Base-by-base conservation (phyloP, 2,797 vertebrate genomes). In the Austrolebias charrua region DNA sequence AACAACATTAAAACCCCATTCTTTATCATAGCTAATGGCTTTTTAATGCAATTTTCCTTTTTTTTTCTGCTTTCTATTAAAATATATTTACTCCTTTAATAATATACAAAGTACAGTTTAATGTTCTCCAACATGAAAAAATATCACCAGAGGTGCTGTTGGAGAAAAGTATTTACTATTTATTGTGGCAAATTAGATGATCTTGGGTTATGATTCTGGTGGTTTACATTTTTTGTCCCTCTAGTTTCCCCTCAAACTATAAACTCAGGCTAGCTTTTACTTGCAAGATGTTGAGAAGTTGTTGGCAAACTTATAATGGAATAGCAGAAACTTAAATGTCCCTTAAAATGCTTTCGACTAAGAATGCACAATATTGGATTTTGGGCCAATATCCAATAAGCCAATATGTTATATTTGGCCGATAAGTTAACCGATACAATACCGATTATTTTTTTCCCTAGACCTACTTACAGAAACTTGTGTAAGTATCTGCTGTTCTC, bases 21-120 rank as follows among this genome's bases (percentile, higher is more conserved):
- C 60, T 79, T 69, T 65, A 18, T 63, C 31, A 64, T 38, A 43
- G 33, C 61, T 76, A 74, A 82, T 83, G 73, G 9, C 28, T 78
- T 81, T 75, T 82, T 72, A 75, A 83, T 82, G 40, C 10, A 5
- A 52, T 61, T 58, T 77, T 53, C 35, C 16, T 14, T 14, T 9
- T 43, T 60, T 76, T 50, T 47, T 55, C 31, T 61, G 24, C 20
- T 67, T 62, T 74, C 19, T 59, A 28, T 64, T 69, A 52, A 67
- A 75, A 64, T 29, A 62, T 63, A 35, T 33, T 63, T 57, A 16
- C 28, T 59, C 19, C 57, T 79, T 11, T 35, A 59, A 43, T 64
- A 38, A 58, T 66, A n/a, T 73, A n/a, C n/a, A n/a, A n/a, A n/a
- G n/a, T n/a, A 66, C 2, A 15, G 4, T 67, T 71, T 65, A 51